Base-by-base conservation (phyloP, 35 echinoderm and acorn worm genomes). In the Lytechinus variegatus region DNA sequence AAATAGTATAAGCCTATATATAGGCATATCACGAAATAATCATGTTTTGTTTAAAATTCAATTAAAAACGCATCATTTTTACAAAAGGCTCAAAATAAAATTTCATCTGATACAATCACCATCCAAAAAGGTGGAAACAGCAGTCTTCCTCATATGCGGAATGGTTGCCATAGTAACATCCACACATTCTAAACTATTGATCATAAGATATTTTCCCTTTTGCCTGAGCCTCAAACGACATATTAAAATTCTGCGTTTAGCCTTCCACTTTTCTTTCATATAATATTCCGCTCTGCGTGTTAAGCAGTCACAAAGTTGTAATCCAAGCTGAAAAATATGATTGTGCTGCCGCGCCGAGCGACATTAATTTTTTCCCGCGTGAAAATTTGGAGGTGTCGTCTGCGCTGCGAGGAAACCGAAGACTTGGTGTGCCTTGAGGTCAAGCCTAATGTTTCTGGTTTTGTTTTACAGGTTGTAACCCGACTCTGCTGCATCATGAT, bases 391-490 rank as follows among this genome's bases (percentile, higher is more conserved):
- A 79, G 66, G 66, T 79, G 66, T 79, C 66, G 66, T 24, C 66
- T 79, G 66, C 66, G 66, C 66, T 24, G 19, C n/a, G 66, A 5
- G 16, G 66, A 24, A 79, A 79, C 66, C 66, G 66, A 79, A 16
- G 12, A 79, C 16, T 79, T 79, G 19, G 66, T 79, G 66, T 79
- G 66, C 66, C 66, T 79, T 3, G 66, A 79, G 66, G 66, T 79
- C 66, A 79, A 79, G 66, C 66, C 66, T 7, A 79, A 79, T 79
- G 66, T 79, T 79, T 79, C 66, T 79, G 66, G 66, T 79, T 79
- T 79, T 79, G 66, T 79, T 79, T 79, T 79, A n/a, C 66, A 79
- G 66, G 66, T 79, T 79, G 66, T 79, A 79, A 79, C 66, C 66
- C 19, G 66, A 79, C 5, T 24, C 66, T 24, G 66, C 66, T 79